phyloP scores from a whole-genome alignment of 30 jellyfish, hydroid and myxozoan genomes.

The Hydra vulgaris region DNA sequence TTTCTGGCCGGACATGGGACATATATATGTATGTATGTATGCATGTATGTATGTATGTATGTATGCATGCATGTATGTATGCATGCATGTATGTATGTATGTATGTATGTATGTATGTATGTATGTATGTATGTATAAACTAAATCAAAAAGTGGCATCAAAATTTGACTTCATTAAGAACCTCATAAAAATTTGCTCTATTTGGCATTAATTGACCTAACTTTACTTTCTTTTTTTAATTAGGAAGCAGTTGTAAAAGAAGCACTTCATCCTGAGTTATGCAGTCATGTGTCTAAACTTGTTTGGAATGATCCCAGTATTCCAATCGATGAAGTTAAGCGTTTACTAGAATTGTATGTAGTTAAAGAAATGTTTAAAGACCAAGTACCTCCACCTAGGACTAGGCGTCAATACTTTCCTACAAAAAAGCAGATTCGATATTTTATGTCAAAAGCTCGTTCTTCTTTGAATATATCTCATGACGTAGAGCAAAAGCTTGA shows the following conservation, averaged over 20 bases:
- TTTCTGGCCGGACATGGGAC: no score
- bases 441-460: conserved; percentile 23
- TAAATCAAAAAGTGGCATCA: no score
- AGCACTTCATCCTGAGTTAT: conserved; percentile 29
- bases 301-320: conserved; percentile 26
- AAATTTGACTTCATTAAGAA: no score
- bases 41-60: no score
- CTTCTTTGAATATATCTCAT: conserved; percentile 19
- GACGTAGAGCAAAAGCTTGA: conserved; percentile 22
- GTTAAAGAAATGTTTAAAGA: conserved; percentile 24
- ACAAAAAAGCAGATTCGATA: conserved; percentile 27
- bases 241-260: conserved; percentile 29
- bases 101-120: no score
- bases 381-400: conserved; percentile 29
- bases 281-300: conserved; percentile 19
- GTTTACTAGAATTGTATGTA: conserved; percentile 10
- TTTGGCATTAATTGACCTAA: no score
- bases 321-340: conserved; percentile 19
- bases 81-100: no score
- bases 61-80: no score
- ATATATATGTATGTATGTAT: no score
- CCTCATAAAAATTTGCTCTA: no score
- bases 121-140: no score
- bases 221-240: no score
- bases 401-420: conserved; percentile 31